Evolutionary conservation across 2,797 vertebrate genomes (phyloP).

Genomic region (Lagorchestes hirsutus): DNA sequence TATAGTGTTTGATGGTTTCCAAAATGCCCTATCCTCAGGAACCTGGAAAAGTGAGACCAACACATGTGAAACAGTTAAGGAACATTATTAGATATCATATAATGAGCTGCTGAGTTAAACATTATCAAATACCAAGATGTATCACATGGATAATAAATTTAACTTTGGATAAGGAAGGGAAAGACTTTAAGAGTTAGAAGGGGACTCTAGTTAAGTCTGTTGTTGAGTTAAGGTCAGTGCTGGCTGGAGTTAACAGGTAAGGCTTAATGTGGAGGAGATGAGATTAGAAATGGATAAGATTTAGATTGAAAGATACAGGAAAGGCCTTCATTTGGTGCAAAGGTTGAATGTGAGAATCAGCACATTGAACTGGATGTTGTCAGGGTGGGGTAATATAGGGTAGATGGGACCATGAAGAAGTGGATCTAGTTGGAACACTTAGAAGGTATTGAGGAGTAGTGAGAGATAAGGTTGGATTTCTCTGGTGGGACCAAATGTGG

Average conservation of each 20-base stretch:
- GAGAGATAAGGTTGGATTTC: not conserved
- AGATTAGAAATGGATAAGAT: not conserved
- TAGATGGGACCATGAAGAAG: not conserved
- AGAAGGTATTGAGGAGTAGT: not conserved
- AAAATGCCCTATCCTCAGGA: not conserved
- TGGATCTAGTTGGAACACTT: not conserved
- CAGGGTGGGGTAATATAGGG: not conserved
- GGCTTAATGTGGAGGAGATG: not conserved
- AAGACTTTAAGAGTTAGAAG: not conserved
- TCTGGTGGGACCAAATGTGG: not conserved
- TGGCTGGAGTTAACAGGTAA: not conserved
- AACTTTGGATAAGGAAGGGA: not conserved
- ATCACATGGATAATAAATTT: not conserved
- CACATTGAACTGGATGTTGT: not conserved
- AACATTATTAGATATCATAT: not conserved
- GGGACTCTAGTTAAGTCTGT: not conserved
- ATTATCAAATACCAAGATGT: not conserved
- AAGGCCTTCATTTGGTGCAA: not conserved
- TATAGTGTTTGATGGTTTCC: not conserved
- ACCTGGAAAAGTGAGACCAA: not conserved
- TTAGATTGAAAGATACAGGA: not conserved
- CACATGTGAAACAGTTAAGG: not conserved
- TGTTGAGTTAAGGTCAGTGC: not conserved
- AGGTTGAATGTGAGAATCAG: not conserved
- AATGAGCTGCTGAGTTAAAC: not conserved